Evolutionary conservation across 2,888 invertebrate genomes (phyloP), one percentile per base, ranked within the genome.

Genomic region (Xylophagus ater): DNA sequence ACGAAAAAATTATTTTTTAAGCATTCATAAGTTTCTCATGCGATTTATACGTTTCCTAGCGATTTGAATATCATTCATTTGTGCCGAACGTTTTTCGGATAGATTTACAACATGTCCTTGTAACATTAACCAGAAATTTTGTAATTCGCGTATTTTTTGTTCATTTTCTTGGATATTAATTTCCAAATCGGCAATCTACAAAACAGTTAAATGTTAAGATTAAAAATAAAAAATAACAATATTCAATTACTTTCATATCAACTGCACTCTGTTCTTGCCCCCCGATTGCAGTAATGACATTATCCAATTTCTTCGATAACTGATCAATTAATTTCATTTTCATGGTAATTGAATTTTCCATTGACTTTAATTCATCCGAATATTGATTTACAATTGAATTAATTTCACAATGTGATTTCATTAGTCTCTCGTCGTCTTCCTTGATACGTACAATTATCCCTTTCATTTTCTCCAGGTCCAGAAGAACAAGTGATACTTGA

Each of bases 41-140:
- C n/a, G n/a, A n/a, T n/a, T n/a, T n/a, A n/a, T 54, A 80, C 81
- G 83, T 65, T 84, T 85, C 44, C 72, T 72, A 9, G 81, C 66
- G 14, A 83, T 67, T 59, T 78, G 79, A 40, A 81, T 73, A 47
- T 82, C 78, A 23, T 74, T 69, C 8, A 81, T 60, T 55, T 81
- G 76, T 44, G 70, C 66, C 49, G 78, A 77, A 43, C 82, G 70
- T 48, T 82, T 78, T 42, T 78, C 69, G 0, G 81, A 74, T 12
- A 86, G 59, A 44, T 71, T 69, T 2, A 85, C 74, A 40, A 82
- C 73, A 54, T 78, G 76, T 1, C 77, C 76, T 59, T 87, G 84
- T 47, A 81, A 72, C 34, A 82, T 71, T 46, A 87, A 62, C 87
- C 87, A 87, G 57, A 76, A 75, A 49, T 76, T 72, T 58, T 86